Base-by-base conservation (phyloP, 2,113 vertebrate genomes). In the Percopsis transmontana region DNA sequence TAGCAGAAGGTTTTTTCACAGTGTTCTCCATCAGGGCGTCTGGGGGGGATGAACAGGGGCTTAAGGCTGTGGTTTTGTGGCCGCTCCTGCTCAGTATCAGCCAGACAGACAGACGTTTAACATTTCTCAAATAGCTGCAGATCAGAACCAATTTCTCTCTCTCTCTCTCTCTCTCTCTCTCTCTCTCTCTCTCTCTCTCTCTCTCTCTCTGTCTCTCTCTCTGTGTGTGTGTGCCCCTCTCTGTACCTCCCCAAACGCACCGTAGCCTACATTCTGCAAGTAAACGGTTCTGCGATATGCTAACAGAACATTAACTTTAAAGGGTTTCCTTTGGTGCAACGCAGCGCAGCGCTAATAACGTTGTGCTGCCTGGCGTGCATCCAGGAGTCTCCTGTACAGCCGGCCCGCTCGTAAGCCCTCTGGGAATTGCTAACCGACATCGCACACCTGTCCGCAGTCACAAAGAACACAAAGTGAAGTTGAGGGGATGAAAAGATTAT, bases 231-330 rank as follows among this genome's bases (percentile, higher is more conserved):
- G n/a, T n/a, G 2, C 19, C 18, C n/a, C 40, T 20, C 54, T 45
- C 70, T 71, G 79, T 47, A 68, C 64, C 72, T 88, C 78, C 87
- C 85, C 78, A 83, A 80, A 85, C 79, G 58, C n/a, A n/a, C n/a
- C n/a, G n/a, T n/a, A n/a, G n/a, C n/a, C n/a, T 86, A 77, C 0
- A 45, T 78, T 77, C 70, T 53, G 60, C 58, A 71, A 75, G 67
- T 66, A 77, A 79, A 68, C 61, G 58, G 88, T 87, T 86, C 79
- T 72, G 71, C 23, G 51, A 83, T 76, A 77, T 68, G 77, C 83
- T 72, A 68, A 82, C 77, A 86, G 76, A 83, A 88, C 88, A 86
- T 89, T 89, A 90, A 89, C 75, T 83, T 85, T 83, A 79, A 88
- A 89, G 81, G 78, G 66, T 80, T 68, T 66, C 81, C 79, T 87